Evolutionary conservation across 2,797 vertebrate genomes (phyloP).

Genomic region (Trematomus bernacchii): DNA sequence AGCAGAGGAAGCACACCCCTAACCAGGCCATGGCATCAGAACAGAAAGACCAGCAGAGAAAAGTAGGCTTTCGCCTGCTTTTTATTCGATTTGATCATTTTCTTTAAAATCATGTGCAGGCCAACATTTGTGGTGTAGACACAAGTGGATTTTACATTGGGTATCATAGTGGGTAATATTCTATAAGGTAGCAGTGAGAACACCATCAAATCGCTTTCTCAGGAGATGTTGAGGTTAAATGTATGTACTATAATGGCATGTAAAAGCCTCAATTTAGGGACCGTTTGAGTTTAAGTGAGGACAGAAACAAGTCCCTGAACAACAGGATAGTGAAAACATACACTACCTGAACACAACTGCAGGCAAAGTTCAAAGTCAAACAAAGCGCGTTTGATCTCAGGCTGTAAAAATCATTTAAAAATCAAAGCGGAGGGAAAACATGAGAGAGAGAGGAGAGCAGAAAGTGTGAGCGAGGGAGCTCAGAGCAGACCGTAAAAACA

Average conservation of each 20-base stretch:
- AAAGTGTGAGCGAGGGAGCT: constrained; percentile 18
- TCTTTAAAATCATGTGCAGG: constrained; percentile 52
- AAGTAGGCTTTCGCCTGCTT: constrained; percentile 35
- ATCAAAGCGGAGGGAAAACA: constrained; percentile 27
- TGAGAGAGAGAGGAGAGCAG: constrained; percentile 2
- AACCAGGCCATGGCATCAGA: constrained; percentile 33
- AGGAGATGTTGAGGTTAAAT: background rate
- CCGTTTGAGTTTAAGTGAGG: constrained; percentile 13
- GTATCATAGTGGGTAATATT: background rate
- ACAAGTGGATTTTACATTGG: constrained; percentile 36
- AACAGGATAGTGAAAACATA: constrained; percentile 41
- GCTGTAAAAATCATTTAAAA: constrained; percentile 37
- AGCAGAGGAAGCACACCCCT: background rate
- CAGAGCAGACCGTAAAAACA: constrained; percentile 30
- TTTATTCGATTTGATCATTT: constrained; percentile 37
- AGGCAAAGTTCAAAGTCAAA: constrained; percentile 62
- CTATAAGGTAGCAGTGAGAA: constrained; percentile 22
- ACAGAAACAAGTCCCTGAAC: constrained; percentile 20
- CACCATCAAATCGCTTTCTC: background rate
- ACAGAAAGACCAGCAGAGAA: constrained; percentile 33
- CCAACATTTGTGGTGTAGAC: constrained; percentile 35
- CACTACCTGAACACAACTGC: constrained; percentile 28
- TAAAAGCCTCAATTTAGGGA: background rate
- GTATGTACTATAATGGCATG: background rate
- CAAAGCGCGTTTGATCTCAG: constrained; percentile 46